phyloP scores from a whole-genome alignment of 2,113 vertebrate species.

The Herpailurus yagouaroundi region DNA sequence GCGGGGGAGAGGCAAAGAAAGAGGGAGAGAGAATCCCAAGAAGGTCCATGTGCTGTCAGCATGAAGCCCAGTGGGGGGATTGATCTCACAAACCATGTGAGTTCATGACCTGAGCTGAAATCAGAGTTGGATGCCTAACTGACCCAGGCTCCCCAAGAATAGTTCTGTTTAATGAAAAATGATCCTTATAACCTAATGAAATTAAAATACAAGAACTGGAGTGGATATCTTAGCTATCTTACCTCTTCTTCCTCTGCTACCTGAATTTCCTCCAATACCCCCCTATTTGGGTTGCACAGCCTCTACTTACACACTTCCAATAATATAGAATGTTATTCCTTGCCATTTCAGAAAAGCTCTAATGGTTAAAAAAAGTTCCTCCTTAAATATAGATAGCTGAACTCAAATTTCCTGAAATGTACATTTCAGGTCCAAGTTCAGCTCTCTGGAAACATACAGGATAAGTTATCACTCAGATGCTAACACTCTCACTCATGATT shows the following conservation, averaged over 20 bases:
- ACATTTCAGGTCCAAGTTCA: constrained; percentile 15
- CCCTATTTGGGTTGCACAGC: background rate
- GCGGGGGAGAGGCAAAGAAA: no score
- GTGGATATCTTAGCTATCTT: background rate
- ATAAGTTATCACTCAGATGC: background rate
- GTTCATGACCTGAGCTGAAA: no score
- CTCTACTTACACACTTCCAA: constrained; percentile 11
- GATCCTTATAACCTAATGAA: background rate
- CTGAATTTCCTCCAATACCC: background rate
- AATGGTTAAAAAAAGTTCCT: background rate
- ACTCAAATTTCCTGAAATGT: constrained; percentile 39
- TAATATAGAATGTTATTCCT: background rate
- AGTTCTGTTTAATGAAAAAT: background rate
- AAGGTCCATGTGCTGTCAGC: no score
- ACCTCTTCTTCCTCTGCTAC: background rate
- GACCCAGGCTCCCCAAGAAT: no score
- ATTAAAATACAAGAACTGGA: background rate
- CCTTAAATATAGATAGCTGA: background rate
- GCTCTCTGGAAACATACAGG: background rate
- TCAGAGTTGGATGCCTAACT: no score
- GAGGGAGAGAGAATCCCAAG: no score
- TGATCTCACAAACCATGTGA: no score
- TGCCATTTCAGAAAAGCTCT: background rate
- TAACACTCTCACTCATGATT: background rate
- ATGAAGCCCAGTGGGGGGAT: no score